These are phyloP conservation scores for Scomberomorus guttatus DNA, from an alignment of 2,797 vertebrate species.

Conservation along the genomic window DNA sequence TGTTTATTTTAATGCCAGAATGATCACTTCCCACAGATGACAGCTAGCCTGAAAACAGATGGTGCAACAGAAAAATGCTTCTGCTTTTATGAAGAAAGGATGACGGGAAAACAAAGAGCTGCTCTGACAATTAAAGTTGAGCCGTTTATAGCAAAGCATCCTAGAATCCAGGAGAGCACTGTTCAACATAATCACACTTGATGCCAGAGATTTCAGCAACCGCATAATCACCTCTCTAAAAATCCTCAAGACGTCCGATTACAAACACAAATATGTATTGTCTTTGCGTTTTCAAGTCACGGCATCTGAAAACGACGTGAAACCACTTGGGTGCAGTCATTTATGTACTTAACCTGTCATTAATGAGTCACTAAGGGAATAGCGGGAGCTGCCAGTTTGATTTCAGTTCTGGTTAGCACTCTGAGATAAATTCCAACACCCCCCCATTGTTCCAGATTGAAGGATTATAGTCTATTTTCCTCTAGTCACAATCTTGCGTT, in stretches of 20 bases:
- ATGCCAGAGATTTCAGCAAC: conserved; percentile 64
- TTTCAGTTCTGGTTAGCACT: conserved; percentile 72
- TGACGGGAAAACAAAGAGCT: conserved; percentile 71
- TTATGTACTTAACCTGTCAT: conserved; percentile 90
- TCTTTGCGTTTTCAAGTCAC: conserved; percentile 67
- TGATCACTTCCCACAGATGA: conserved; percentile 71
- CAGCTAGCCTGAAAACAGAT: conserved; percentile 81
- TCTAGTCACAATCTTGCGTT: conserved; percentile 68
- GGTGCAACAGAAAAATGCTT: conserved; percentile 71
- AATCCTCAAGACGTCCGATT: conserved; percentile 53
- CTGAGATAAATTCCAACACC: conserved; percentile 72
- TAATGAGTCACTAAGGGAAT: conserved; percentile 91
- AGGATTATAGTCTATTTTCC: conserved; percentile 74
- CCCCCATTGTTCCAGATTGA: conserved; percentile 59
- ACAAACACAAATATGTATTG: conserved; percentile 56
- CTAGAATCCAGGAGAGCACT: conserved; percentile 41
- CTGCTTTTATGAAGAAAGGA: conserved; percentile 68
- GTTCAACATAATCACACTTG: conserved; percentile 55
- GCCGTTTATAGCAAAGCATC: conserved; percentile 40
- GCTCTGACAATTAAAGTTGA: conserved; percentile 70
- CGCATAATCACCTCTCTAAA: conserved; percentile 58
- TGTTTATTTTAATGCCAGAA: conserved; percentile 69
- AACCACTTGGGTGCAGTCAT: conserved; percentile 85
- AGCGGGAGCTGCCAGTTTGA: conserved; percentile 78
- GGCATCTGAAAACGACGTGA: conserved; percentile 69